Evolutionary conservation across 2,888 invertebrate genomes (phyloP), one percentile per base, ranked within the genome.

Genomic region (Arge pagana): DNA sequence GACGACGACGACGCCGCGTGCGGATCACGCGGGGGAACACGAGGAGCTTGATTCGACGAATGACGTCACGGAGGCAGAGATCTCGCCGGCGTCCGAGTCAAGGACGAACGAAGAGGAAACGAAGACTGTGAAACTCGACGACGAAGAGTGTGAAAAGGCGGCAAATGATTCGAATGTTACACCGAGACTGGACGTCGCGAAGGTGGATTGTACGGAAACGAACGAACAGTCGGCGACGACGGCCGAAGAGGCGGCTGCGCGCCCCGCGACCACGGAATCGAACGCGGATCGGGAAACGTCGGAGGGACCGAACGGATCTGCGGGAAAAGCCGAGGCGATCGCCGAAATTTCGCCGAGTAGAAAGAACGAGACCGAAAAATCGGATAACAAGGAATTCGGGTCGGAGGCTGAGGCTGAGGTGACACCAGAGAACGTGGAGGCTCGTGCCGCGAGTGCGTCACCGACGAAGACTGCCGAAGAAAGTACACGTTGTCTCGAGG

Each of bases 401-500:
- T 21, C 15, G 6, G 43, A 41, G 13, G 30, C 10, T 28, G 28
- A 31, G 11, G 26, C 16, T 5, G 13, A 39, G 28, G 50, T 37
- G 13, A 43, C 52, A 37, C 49, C 53, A 40, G 53, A 49, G 11
- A 36, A 23, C 30, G 55, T 55, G 6, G 49, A 54, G 13, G 52
- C 50, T 36, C 51, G 31, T 23, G 37, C 45, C 30, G 31, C 41
- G 56, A 56, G 41, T 49, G 50, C 16, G 54, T 54, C 13, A 57
- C 61, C 10, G 59, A 60, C 4, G 59, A 57, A 7, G 40, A 49
- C 28, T n/a, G n/a, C n/a, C n/a, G n/a, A n/a, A n/a, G n/a, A n/a
- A n/a, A n/a, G n/a, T n/a, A n/a, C n/a, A n/a, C n/a, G n/a, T n/a
- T n/a, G n/a, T n/a, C n/a, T n/a, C n/a, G n/a, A n/a, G n/a, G n/a